Conservation (phyloP, 64 coral and sea anemone genomes). For the Hydrozoanthus tunicans region DNA sequence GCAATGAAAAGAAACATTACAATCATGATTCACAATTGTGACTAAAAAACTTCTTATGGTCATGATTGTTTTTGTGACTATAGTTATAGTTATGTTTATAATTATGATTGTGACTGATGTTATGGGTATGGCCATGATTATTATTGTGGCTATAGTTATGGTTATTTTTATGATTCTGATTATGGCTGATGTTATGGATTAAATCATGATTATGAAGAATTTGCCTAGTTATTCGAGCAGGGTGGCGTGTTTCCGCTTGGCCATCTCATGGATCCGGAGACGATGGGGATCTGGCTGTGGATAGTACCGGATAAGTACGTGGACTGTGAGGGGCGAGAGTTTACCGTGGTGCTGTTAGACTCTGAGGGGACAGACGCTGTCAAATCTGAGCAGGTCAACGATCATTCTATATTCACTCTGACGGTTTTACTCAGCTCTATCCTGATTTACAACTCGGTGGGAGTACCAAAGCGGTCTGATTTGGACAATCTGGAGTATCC, state of each 20-base stretch:
- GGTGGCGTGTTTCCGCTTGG: conserved; percentile 67
- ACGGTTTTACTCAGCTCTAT: conserved; percentile 66
- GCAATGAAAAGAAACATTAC: too few relatives aligned
- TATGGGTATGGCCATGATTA: neutral
- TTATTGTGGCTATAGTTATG: neutral
- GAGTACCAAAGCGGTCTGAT: conserved; percentile 70
- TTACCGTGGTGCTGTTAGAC: conserved; percentile 66
- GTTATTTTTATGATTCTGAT: neutral
- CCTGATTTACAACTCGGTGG: conserved; percentile 71
- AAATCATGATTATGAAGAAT: neutral
- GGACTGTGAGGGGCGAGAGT: conserved; percentile 31
- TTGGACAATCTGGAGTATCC: conserved; percentile 73
- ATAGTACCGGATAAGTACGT: conserved; percentile 62
- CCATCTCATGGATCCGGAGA: conserved; percentile 65
- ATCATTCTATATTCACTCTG: conserved; percentile 67
- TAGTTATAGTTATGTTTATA: too few relatives aligned
- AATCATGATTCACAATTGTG: too few relatives aligned
- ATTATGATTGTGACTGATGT: too few relatives aligned
- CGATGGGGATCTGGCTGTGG: conserved; percentile 78
- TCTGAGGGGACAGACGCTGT: conserved; percentile 74
- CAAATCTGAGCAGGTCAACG: conserved; percentile 29
- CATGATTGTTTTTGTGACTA: too few relatives aligned
- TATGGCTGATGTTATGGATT: too few relatives aligned
- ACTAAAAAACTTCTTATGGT: too few relatives aligned
- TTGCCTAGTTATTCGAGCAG: conserved; percentile 56